phyloP scores from a whole-genome alignment of 2,113 vertebrate genomes.

The Carollia perspicillata region DNA sequence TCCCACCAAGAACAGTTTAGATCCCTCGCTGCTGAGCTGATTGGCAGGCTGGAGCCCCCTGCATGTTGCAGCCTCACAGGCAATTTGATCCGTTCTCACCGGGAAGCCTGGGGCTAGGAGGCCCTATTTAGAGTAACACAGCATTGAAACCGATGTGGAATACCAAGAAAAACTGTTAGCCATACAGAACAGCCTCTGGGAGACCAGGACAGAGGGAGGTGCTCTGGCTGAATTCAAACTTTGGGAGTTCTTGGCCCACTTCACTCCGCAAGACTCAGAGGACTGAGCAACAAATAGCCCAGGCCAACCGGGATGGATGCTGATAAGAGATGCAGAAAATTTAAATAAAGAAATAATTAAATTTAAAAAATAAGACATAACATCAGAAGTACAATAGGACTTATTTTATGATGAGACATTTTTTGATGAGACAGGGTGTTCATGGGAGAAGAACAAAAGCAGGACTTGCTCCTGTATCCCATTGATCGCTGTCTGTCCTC shows the following conservation, averaged over 20 bases:
- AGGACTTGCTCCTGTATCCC: neutral
- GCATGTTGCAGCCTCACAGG: neutral
- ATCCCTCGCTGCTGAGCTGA: neutral
- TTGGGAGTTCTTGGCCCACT: neutral
- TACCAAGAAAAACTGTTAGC: neutral
- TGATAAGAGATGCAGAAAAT: neutral
- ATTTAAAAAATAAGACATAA: neutral
- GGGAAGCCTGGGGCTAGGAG: conserved; percentile 27
- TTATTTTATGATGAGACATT: neutral
- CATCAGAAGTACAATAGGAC: neutral
- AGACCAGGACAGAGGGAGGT: conserved; percentile 25
- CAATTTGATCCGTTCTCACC: neutral
- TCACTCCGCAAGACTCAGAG: neutral
- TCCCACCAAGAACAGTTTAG: neutral
- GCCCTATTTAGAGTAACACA: neutral
- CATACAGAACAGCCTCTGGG: neutral
- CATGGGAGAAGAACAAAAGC: neutral
- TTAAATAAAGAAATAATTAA: neutral
- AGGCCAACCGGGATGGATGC: neutral
- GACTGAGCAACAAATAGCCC: neutral
- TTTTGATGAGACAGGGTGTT: neutral
- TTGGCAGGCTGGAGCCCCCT: neutral
- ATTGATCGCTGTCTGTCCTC: neutral
- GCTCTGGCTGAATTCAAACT: neutral
- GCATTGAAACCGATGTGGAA: neutral